Conservation (phyloP, 2,113 vertebrate species). For the Varanus salvator region DNA sequence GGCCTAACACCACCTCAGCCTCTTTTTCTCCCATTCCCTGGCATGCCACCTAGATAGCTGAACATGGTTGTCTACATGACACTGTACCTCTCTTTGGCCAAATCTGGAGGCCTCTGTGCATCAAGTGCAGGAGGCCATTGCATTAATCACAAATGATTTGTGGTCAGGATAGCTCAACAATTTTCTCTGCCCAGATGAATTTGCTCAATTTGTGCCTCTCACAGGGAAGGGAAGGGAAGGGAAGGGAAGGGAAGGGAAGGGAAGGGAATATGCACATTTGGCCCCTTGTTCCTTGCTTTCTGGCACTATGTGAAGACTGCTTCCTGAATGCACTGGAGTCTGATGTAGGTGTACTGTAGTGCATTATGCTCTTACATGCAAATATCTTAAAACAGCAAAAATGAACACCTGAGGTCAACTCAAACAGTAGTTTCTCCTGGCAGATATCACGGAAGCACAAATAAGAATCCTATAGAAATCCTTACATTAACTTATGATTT, state of each 20-base stretch:
- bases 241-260: too few relatives aligned
- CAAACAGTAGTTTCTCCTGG: not conserved
- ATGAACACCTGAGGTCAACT: not conserved
- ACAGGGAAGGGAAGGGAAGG: too few relatives aligned
- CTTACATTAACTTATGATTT: not conserved
- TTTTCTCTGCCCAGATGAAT: not conserved
- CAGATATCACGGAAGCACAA: not conserved
- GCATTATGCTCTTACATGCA: not conserved
- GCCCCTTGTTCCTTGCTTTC: not conserved
- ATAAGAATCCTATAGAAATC: not conserved
- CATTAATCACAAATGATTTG: not conserved
- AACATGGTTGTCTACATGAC: too few relatives aligned
- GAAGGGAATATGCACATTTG: too few relatives aligned
- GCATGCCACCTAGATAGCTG: too few relatives aligned
- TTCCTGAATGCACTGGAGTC: not conserved
- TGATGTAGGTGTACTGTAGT: not conserved
- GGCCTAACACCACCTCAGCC: too few relatives aligned
- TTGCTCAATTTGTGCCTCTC: too few relatives aligned
- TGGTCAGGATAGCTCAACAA: not conserved
- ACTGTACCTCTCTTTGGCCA: too few relatives aligned
- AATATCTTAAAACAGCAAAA: not conserved
- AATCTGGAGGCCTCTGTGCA: too few relatives aligned
- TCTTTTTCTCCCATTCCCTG: too few relatives aligned
- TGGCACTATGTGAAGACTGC: not conserved
- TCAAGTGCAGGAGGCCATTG: too few relatives aligned